phyloP scores from a whole-genome alignment of 1,140 invertebrate genomes.

The Drosophila eugracilis region DNA sequence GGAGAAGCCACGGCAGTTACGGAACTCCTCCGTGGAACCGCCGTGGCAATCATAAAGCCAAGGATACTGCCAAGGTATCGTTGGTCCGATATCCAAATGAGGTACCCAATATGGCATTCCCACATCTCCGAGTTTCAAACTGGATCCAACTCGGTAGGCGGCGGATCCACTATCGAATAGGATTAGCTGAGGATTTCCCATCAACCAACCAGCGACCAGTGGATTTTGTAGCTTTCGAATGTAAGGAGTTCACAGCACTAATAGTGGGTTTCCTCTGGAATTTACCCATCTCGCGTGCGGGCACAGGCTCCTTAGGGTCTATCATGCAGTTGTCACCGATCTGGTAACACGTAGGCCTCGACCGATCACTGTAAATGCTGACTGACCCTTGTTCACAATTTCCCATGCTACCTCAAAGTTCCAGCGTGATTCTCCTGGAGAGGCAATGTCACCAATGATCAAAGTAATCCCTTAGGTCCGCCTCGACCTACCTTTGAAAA shows the following conservation, averaged over 20 bases:
- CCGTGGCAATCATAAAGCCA: conserved; percentile 97
- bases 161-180: conserved; percentile 99
- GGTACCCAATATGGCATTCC: conserved; percentile 95
- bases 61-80: conserved; percentile 98
- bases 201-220: conserved; percentile 99
- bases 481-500: conserved; percentile 95
- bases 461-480: conserved; percentile 91
- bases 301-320: conserved; percentile 97
- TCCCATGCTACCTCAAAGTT: conserved; percentile 98
- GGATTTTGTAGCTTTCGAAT: conserved; percentile 95
- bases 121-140: conserved; percentile 98
- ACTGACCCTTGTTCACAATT: conserved; percentile 98
- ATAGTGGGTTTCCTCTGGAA: conserved; percentile 91
- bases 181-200: conserved; percentile 98
- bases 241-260: conserved; percentile 92
- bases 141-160: conserved; percentile 98
- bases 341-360: conserved; percentile 98
- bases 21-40: conserved; percentile 93
- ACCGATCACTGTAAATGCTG: conserved; percentile 99
- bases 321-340: conserved; percentile 98
- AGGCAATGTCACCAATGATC: conserved; percentile 93
- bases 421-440: conserved; percentile 96
- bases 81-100: conserved; percentile 97
- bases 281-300: conserved; percentile 96
- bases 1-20: conserved; percentile 68